A percentile compares a stretch with the other conserved stretches of the same genome.
Evolutionary conservation across 1,140 invertebrate genomes (phyloP).

Genomic region (Leptoteleia sp.): DNA sequence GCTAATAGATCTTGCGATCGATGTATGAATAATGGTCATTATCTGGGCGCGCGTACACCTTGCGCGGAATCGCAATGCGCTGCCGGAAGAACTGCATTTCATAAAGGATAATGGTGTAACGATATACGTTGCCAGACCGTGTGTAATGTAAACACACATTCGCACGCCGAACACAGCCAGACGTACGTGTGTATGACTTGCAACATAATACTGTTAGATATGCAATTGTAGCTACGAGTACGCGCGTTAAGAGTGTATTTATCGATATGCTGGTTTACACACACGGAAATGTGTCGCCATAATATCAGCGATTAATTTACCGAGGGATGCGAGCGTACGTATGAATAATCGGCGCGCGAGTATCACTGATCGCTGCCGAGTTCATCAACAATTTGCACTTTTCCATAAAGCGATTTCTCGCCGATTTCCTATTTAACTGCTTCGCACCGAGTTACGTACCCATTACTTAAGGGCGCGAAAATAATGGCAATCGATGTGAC

Average conservation of each 20-base stretch:
- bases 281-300: conserved; percentile 52
- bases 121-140: conserved; percentile 16
- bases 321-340: conserved; percentile 15
- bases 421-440: background rate
- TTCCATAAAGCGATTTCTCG: conserved; percentile 28
- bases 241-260: conserved; percentile 47
- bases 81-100: conserved; percentile 56
- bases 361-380: conserved; percentile 30
- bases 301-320: conserved; percentile 55
- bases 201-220: conserved; percentile 44
- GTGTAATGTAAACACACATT: conserved; percentile 21
- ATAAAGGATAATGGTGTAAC: conserved; percentile 45
- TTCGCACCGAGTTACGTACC: no score
- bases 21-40: conserved; percentile 65
- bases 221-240: conserved; percentile 39
- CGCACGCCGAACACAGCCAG: background rate
- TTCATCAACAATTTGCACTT: conserved; percentile 39
- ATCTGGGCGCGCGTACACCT: conserved; percentile 51
- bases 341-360: conserved; percentile 34
- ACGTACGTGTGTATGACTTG: conserved; percentile 9
- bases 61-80: conserved; percentile 45
- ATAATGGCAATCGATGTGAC: no score
- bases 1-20: conserved; percentile 51
- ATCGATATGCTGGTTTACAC: conserved; percentile 58
- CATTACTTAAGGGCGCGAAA: no score